Evolutionary conservation across 2,888 invertebrate species (phyloP).

Genomic region (Myathropa florea): DNA sequence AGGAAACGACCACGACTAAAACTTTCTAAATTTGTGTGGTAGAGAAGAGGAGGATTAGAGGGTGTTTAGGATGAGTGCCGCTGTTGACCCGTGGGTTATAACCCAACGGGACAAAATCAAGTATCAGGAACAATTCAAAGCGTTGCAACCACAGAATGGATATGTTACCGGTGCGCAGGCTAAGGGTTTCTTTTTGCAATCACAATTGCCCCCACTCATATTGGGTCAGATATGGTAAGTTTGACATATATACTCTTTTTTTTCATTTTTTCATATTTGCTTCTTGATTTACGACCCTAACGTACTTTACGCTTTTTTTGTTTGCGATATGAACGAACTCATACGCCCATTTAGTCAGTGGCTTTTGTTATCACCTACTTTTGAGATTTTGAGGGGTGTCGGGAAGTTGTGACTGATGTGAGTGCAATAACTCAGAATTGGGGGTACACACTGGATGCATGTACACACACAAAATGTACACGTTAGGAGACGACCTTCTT

Average conservation of each 20-base stretch:
- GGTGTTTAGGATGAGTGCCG: conserved; percentile 76
- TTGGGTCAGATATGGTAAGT: conserved; percentile 97
- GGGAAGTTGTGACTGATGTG: conserved; percentile 20
- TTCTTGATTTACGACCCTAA: conserved; percentile 1
- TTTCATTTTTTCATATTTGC: not conserved
- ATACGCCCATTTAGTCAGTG: conserved; percentile 60
- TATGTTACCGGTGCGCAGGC: conserved; percentile 96
- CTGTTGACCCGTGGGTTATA: conserved; percentile 92
- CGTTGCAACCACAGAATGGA: conserved; percentile 92
- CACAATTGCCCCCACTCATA: conserved; percentile 92
- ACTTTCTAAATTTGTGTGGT: conserved; percentile 25
- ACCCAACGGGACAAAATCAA: conserved; percentile 92
- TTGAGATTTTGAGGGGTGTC: conserved; percentile 24
- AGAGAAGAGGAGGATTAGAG: conserved; percentile 18
- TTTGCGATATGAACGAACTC: conserved; percentile 1
- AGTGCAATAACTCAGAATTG: conserved; percentile 53
- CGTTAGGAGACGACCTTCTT: conserved; percentile 12
- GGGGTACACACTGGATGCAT: conserved; percentile 42
- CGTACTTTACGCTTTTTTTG: not conserved
- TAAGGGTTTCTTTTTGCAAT: conserved; percentile 94
- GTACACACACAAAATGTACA: conserved; percentile 8
- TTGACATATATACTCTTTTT: not conserved
- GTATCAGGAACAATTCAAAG: conserved; percentile 95
- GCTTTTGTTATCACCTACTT: conserved; percentile 32
- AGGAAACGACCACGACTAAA: conserved; percentile 9